A percentile compares a stretch with the other conserved stretches of the same genome.
phyloP scores from a whole-genome alignment of 2,888 invertebrate genomes.

The Heliconius sara region DNA sequence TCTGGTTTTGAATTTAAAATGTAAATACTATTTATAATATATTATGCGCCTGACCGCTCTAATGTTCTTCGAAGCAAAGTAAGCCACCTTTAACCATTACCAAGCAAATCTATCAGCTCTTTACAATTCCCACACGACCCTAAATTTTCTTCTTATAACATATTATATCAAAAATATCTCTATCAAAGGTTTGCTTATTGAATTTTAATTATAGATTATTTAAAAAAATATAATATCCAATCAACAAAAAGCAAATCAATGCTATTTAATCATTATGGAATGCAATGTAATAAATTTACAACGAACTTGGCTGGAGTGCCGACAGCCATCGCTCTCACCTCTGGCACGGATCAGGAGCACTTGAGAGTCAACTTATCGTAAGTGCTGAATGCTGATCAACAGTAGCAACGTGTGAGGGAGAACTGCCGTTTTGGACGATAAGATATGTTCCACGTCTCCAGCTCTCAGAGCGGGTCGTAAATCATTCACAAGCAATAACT shows the following conservation, averaged over 20 bases:
- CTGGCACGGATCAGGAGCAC: conserved; percentile 36
- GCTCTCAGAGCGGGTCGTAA: conserved; percentile 17
- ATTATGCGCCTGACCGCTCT: too few species aligned
- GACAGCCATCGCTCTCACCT: conserved; percentile 32
- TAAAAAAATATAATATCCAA: not conserved
- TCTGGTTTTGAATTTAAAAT: too few species aligned
- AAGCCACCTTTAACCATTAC: too few species aligned
- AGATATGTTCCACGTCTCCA: conserved; percentile 31
- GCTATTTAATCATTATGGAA: conserved; percentile 6
- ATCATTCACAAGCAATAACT: conserved; percentile 13
- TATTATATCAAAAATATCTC: not conserved
- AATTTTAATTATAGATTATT: not conserved
- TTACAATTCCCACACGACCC: too few species aligned
- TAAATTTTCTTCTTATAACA: too few species aligned
- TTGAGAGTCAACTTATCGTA: conserved; percentile 34
- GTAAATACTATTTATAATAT: too few species aligned
- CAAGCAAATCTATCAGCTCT: too few species aligned
- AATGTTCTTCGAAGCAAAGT: too few species aligned
- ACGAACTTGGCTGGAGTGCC: conserved; percentile 27
- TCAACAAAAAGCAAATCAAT: not conserved
- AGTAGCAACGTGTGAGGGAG: conserved; percentile 42
- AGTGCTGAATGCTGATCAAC: conserved; percentile 43
- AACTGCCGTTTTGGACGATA: conserved; percentile 35
- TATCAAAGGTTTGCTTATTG: not conserved
- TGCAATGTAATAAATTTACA: conserved; percentile 20